These are phyloP conservation scores for Phylloscopus trochiloides DNA, from an alignment of 2,113 vertebrate genomes.

Conservation along the genomic window DNA sequence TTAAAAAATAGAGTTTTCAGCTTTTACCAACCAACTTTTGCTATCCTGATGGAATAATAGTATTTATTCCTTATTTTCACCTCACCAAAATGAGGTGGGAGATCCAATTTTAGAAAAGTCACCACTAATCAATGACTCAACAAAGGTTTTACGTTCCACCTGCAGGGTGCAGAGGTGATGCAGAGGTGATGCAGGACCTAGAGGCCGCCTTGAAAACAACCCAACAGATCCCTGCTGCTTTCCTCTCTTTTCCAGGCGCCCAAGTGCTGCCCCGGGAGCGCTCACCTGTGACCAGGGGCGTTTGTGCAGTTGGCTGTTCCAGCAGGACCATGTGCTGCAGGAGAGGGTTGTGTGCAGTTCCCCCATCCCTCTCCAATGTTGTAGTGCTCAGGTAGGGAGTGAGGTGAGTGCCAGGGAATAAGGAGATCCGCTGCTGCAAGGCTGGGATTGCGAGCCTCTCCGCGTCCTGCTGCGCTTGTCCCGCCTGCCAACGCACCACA, in stretches of 20 bases:
- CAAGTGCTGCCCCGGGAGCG: fast-evolving
- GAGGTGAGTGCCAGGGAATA: slow-evolving; percentile 89
- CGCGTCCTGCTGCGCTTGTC: slow-evolving; percentile 82
- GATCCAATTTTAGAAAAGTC: neutral
- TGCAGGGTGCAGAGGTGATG: fast-evolving
- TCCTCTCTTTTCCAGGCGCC: neutral
- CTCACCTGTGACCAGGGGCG: slow-evolving; percentile 88
- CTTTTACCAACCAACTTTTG: neutral
- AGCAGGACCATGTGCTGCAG: slow-evolving; percentile 94
- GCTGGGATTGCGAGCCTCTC: slow-evolving; percentile 83
- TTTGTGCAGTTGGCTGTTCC: slow-evolving; percentile 87
- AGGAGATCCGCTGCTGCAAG: slow-evolving; percentile 86
- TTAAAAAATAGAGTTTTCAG: neutral
- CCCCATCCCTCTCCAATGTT: slow-evolving; percentile 83
- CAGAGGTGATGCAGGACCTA: neutral
- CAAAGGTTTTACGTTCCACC: neutral
- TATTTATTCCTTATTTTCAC: neutral
- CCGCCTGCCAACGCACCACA: slow-evolving; percentile 68
- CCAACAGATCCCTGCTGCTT: neutral
- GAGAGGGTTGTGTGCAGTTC: slow-evolving; percentile 84
- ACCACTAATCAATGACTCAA: fast-evolving
- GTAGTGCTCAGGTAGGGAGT: slow-evolving; percentile 87
- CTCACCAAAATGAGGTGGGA: neutral
- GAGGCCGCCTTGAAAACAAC: neutral
- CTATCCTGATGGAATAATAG: neutral